Evolutionary conservation across 2,113 vertebrate genomes (phyloP).

Genomic region (Syngnathus typhle): DNA sequence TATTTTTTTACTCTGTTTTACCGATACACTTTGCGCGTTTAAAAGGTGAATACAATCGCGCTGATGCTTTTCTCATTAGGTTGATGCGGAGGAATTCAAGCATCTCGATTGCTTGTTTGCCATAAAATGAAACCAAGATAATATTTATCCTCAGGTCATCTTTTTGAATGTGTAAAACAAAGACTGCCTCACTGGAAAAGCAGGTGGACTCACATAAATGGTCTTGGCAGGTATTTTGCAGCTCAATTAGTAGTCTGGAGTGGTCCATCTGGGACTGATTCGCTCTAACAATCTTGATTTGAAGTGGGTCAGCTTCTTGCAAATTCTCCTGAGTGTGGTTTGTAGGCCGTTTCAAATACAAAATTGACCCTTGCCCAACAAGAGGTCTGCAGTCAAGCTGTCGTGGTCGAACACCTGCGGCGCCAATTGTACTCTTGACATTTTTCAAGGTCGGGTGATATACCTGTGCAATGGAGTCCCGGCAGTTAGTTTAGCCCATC

Average conservation of each 20-base stretch:
- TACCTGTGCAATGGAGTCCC: constrained; percentile 21
- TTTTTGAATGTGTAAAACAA: constrained; percentile 27
- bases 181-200: constrained; percentile 12
- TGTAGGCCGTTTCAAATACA: constrained; percentile 7
- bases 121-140: constrained; percentile 34
- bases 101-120: constrained; percentile 26
- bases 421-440: constrained; percentile 1
- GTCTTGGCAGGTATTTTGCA: constrained; percentile 41
- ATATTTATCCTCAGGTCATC: constrained; percentile 18
- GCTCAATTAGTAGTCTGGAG: constrained; percentile 19
- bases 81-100: constrained; percentile 13
- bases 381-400: constrained; percentile 36
- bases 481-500: constrained; percentile 27
- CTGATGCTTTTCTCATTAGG: constrained; percentile 38
- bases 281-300: constrained; percentile 36
- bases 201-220: constrained; percentile 17
- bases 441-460: constrained; percentile 7
- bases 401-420: constrained; percentile 9
- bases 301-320: constrained; percentile 20
- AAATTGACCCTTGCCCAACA: constrained; percentile 19
- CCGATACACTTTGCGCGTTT: constrained; percentile 12
- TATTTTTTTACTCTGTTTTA: neutral
- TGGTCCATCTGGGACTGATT: constrained; percentile 51
- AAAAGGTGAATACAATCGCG: constrained; percentile 18
- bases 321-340: constrained; percentile 8